Conservation (phyloP, 2,888 invertebrate genomes). For the Lysandra coridon region DNA sequence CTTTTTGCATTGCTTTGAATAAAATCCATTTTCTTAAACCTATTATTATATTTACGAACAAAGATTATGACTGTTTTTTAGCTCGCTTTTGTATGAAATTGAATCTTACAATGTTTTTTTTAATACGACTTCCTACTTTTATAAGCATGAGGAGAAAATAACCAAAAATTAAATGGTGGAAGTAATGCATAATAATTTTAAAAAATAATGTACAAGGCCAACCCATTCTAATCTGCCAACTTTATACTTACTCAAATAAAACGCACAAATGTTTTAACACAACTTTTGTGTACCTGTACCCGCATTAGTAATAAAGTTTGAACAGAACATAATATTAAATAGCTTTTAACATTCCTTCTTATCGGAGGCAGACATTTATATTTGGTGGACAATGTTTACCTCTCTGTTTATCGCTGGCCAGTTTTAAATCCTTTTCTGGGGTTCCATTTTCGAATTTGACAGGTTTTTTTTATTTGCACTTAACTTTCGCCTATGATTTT, state of each 20-base stretch:
- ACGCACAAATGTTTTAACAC: neutral
- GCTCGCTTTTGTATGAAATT: too few species aligned
- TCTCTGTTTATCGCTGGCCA: constrained; percentile 65
- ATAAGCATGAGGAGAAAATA: too few species aligned
- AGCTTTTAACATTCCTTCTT: constrained; percentile 80
- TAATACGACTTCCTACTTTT: too few species aligned
- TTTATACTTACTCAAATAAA: neutral
- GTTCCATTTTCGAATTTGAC: constrained; percentile 44
- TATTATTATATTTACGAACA: too few species aligned
- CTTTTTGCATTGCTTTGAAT: too few species aligned
- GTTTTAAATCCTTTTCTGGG: constrained; percentile 55
- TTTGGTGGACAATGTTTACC: constrained; percentile 79
- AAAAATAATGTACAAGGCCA: too few species aligned
- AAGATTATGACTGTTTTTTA: too few species aligned
- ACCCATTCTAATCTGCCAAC: too few species aligned
- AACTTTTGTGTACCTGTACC: constrained; percentile 38
- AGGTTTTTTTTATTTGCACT: neutral
- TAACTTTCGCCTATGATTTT: neutral
- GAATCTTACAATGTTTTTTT: too few species aligned
- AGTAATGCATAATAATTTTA: too few species aligned
- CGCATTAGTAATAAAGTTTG: constrained; percentile 70
- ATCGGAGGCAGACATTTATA: constrained; percentile 77
- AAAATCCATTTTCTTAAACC: too few species aligned
- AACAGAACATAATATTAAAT: constrained; percentile 81
- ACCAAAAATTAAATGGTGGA: too few species aligned